phyloP scores from a whole-genome alignment of 2,113 vertebrate species.

The Mastomys natalensis region DNA sequence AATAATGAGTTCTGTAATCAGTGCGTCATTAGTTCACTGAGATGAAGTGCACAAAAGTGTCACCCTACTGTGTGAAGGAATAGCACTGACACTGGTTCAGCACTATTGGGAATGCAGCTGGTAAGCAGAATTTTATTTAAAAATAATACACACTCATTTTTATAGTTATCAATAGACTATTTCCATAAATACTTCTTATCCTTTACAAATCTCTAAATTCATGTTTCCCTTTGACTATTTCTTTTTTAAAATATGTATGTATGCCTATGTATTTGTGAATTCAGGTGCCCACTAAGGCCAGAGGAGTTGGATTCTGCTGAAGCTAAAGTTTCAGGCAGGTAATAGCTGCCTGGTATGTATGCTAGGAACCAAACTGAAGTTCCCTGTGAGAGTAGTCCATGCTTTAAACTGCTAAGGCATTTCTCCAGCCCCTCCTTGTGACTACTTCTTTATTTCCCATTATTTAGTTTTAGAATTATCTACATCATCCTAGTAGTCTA shows the following conservation, averaged over 20 bases:
- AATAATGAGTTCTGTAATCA: slow-evolving; percentile 14
- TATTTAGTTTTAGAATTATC: not conserved
- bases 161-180: not conserved
- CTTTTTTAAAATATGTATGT: not conserved
- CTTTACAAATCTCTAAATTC: slow-evolving; percentile 20
- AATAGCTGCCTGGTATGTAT: not conserved
- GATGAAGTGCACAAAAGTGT: slow-evolving; percentile 2
- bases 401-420: not conserved
- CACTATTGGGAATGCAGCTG: not conserved
- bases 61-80: not conserved
- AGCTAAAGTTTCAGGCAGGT: not conserved
- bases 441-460: not conserved
- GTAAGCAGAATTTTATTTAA: not conserved
- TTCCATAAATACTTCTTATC: not conserved
- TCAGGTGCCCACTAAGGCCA: not conserved
- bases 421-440: not conserved
- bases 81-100: not conserved
- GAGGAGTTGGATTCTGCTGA: not conserved
- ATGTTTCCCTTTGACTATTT: slow-evolving; percentile 18
- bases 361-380: not conserved
- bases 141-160: not conserved
- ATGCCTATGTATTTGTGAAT: not conserved
- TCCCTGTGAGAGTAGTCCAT: not conserved
- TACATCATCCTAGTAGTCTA: not conserved
- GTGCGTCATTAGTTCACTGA: not conserved